Conservation (phyloP, 2,113 vertebrate species). For the Illadopsis cleaveri region DNA sequence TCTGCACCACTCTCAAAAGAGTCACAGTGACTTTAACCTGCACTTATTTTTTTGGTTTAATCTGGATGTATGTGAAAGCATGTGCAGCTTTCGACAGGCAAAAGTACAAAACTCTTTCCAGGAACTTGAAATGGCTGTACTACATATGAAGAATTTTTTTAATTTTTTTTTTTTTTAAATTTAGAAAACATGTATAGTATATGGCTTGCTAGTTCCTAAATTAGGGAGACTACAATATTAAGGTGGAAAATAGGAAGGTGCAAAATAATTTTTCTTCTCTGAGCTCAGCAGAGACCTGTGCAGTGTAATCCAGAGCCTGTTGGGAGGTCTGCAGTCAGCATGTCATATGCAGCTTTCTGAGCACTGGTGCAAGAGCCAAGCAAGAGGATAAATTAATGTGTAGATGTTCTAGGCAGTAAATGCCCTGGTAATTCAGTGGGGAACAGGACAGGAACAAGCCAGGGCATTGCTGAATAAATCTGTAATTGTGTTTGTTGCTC, state of each 20-base stretch:
- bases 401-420: background rate
- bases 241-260: background rate
- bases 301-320: background rate
- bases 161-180: background rate
- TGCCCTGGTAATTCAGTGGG: background rate
- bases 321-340: fast-evolving
- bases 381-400: background rate
- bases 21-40: background rate
- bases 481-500: background rate
- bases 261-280: background rate
- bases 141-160: background rate
- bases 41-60: fast-evolving
- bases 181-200: background rate
- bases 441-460: background rate
- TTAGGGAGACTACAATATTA: background rate
- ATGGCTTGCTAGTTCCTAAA: background rate
- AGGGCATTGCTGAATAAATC: background rate
- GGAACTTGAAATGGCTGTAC: background rate
- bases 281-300: background rate
- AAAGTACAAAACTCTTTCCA: background rate
- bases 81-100: background rate
- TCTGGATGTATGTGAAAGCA: background rate
- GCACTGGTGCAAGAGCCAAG: background rate
- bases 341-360: background rate
- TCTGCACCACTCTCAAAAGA: background rate